Evolutionary conservation across 1,140 invertebrate genomes (phyloP).

Genomic region (Homalodisca vitripennis): DNA sequence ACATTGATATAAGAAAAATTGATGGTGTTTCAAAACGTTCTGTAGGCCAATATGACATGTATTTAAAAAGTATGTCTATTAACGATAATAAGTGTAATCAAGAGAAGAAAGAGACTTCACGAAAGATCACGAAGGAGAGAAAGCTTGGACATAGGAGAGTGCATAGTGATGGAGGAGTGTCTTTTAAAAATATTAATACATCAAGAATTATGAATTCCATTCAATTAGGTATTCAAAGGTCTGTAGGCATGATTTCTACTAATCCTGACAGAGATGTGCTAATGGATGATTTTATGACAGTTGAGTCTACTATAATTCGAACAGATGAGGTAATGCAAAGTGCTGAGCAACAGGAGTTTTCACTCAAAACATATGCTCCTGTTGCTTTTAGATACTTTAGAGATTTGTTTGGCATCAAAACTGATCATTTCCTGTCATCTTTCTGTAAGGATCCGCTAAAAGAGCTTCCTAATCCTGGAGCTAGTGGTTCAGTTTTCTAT

Average conservation of each 20-base stretch:
- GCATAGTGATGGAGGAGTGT: constrained; percentile 92
- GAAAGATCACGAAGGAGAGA: constrained; percentile 71
- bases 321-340: constrained; percentile 83
- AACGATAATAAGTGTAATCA: no score
- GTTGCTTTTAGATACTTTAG: constrained; percentile 99
- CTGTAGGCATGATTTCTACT: constrained; percentile 93
- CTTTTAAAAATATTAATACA: constrained; percentile 79
- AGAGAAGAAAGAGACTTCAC: no score
- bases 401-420: constrained; percentile 96
- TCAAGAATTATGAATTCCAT: constrained; percentile 95
- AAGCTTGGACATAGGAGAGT: constrained; percentile 95
- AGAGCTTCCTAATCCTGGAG: constrained; percentile 97
- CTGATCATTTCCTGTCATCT: constrained; percentile 98
- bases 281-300: constrained; percentile 98
- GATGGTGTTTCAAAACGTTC: no score
- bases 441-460: constrained; percentile 89
- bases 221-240: constrained; percentile 90
- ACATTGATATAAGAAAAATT: no score
- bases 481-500: constrained; percentile 98
- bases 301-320: constrained; percentile 95
- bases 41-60: no score
- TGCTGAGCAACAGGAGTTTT: constrained; percentile 85
- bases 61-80: no score
- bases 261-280: constrained; percentile 96
- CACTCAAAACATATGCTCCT: constrained; percentile 97